These are phyloP conservation scores for Amphipyra tragopoginis DNA, from an alignment of 2,888 invertebrate species.

Conservation along the genomic window DNA sequence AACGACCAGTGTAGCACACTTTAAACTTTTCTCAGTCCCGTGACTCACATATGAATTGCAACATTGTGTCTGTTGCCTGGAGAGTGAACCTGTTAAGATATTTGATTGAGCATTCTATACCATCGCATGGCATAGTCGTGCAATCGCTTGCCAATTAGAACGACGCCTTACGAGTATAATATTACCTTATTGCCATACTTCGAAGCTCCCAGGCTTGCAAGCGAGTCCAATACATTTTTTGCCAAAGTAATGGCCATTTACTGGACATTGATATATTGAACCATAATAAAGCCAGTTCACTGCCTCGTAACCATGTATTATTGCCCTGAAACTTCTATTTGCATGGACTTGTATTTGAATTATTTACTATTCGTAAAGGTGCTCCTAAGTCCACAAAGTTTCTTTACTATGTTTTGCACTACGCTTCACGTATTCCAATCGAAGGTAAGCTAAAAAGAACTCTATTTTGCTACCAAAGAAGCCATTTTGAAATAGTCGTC, in stretches of 20 bases:
- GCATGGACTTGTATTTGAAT: conserved; percentile 43
- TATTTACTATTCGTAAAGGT: conserved; percentile 47
- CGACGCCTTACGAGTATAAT: background rate
- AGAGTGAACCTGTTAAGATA: too few relatives aligned
- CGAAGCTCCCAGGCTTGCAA: background rate
- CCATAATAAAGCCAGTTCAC: conserved; percentile 11
- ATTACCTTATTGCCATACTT: background rate
- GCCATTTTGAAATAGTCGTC: background rate
- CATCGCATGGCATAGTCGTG: too few relatives aligned
- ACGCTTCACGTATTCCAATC: conserved; percentile 7
- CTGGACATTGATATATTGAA: conserved; percentile 24
- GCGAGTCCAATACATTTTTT: conserved; percentile 4
- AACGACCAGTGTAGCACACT: too few relatives aligned
- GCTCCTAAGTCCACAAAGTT: conserved; percentile 53
- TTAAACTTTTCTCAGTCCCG: too few relatives aligned
- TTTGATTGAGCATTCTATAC: too few relatives aligned
- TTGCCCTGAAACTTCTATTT: conserved; percentile 45
- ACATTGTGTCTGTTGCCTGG: too few relatives aligned
- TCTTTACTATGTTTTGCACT: conserved; percentile 33
- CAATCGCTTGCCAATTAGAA: too few relatives aligned
- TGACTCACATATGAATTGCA: too few relatives aligned
- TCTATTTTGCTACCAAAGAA: conserved; percentile 2
- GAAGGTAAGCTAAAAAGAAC: conserved; percentile 6
- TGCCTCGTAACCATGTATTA: conserved; percentile 15
- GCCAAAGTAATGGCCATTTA: conserved; percentile 19